A percentile compares a stretch with the other conserved stretches of the same genome.
These are phyloP conservation scores for Drosophila siamana DNA, from an alignment of 2,888 invertebrate genomes.

Conservation along the genomic window DNA sequence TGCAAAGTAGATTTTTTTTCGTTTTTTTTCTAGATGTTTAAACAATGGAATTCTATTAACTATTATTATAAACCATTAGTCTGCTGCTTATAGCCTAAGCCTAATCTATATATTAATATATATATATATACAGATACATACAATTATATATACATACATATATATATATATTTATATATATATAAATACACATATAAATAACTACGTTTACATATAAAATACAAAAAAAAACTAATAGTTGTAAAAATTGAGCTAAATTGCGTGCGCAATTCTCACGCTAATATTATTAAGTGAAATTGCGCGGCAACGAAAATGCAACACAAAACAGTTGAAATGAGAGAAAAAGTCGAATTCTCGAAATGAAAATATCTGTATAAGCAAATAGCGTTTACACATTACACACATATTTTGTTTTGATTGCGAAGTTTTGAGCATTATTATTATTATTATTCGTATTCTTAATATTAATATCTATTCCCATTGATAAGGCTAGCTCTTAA, in stretches of 20 bases:
- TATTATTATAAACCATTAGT: conserved; percentile 36
- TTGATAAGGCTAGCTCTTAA: conserved; percentile 19
- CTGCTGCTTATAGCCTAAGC: conserved; percentile 49
- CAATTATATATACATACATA: conserved; percentile 8
- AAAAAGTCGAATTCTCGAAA: conserved; percentile 3
- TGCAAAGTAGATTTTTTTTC: conserved; percentile 14
- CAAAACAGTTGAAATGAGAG: conserved; percentile 10
- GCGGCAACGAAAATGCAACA: conserved; percentile 28
- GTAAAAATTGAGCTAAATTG: conserved; percentile 15
- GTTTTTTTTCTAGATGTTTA: conserved; percentile 31
- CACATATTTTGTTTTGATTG: conserved; percentile 15
- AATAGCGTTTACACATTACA: conserved; percentile 11
- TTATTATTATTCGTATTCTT: conserved; percentile 15
- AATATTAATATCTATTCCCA: conserved; percentile 29
- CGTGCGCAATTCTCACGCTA: conserved; percentile 57
- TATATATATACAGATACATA: conserved; percentile 1
- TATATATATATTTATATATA: neutral
- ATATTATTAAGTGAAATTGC: conserved; percentile 70
- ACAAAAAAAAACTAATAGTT: conserved; percentile 12
- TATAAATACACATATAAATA: conserved; percentile 1
- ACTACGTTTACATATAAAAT: conserved; percentile 11
- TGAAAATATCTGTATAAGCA: conserved; percentile 2
- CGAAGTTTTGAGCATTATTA: conserved; percentile 42
- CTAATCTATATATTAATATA: conserved; percentile 10
- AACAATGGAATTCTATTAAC: conserved; percentile 31